A percentile compares a stretch with the other conserved stretches of the same genome.
Conservation (phyloP, 2,113 vertebrate genomes). For the Tor tambroides region DNA sequence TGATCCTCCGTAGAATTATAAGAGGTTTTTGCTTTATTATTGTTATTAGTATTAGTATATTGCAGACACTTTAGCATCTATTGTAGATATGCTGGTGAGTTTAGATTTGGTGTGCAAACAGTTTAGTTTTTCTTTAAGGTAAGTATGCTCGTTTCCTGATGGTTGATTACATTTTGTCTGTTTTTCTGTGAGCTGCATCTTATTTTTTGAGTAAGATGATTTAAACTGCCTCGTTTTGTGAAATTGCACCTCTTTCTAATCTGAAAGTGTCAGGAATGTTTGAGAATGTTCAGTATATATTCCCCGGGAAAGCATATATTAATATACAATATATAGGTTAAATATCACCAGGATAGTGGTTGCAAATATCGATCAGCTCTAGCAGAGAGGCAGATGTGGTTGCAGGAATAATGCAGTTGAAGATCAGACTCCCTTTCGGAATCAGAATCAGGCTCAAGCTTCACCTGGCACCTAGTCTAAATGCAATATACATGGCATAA, state of each 20-base stretch:
- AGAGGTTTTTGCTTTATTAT: too few relatives aligned
- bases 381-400: not conserved
- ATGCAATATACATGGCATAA: not conserved
- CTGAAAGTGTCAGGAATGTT: not conserved
- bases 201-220: not conserved
- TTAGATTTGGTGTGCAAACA: not conserved
- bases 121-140: not conserved
- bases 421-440: not conserved
- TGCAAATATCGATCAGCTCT: not conserved
- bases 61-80: not conserved
- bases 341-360: not conserved
- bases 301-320: too few relatives aligned
- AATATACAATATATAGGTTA: not conserved
- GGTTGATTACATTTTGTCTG: not conserved
- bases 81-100: not conserved
- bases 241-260: not conserved
- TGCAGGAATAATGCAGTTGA: not conserved
- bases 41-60: too few relatives aligned
- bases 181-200: not conserved
- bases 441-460: not conserved
- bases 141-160: not conserved
- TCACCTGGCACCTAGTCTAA: not conserved
- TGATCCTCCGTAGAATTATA: not conserved
- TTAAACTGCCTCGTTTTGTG: not conserved
- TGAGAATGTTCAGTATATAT: not conserved